Conservation (phyloP, 1,140 invertebrate species). For the Aphaenogaster floridana region DNA sequence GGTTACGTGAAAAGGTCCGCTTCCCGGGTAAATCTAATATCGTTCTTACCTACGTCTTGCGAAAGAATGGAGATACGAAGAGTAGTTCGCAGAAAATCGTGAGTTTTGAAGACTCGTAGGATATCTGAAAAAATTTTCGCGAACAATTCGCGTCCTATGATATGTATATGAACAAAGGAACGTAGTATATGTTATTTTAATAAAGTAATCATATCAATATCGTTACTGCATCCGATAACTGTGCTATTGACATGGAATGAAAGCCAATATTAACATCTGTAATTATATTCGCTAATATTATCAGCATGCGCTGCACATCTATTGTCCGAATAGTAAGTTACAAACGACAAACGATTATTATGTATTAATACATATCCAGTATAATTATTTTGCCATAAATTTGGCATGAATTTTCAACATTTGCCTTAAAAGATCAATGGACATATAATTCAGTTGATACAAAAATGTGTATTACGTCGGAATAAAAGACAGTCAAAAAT, state of each 20-base stretch:
- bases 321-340: slow-evolving; percentile 14
- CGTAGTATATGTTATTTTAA: slow-evolving; percentile 48
- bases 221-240: not conserved
- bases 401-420: not conserved
- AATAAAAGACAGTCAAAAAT: not conserved
- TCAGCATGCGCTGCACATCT: not conserved
- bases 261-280: slow-evolving; percentile 33
- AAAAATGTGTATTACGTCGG: not conserved
- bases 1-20: slow-evolving; percentile 66
- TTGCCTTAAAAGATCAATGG: not conserved
- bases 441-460: not conserved
- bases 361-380: not conserved
- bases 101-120: not conserved
- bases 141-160: not conserved
- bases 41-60: slow-evolving; percentile 65
- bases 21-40: slow-evolving; percentile 71
- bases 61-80: slow-evolving; percentile 67
- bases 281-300: slow-evolving; percentile 31
- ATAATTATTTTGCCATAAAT: not conserved
- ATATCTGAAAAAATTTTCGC: slow-evolving; percentile 39
- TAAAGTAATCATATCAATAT: slow-evolving; percentile 52
- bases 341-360: not conserved
- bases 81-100: slow-evolving; percentile 54
- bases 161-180: not conserved
- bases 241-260: not conserved